Percentiles rank a stretch among this genome's conserved stretches.
These are phyloP conservation scores for Darevskia mixta DNA, from an alignment of 2,797 vertebrate species.

Conservation along the genomic window DNA sequence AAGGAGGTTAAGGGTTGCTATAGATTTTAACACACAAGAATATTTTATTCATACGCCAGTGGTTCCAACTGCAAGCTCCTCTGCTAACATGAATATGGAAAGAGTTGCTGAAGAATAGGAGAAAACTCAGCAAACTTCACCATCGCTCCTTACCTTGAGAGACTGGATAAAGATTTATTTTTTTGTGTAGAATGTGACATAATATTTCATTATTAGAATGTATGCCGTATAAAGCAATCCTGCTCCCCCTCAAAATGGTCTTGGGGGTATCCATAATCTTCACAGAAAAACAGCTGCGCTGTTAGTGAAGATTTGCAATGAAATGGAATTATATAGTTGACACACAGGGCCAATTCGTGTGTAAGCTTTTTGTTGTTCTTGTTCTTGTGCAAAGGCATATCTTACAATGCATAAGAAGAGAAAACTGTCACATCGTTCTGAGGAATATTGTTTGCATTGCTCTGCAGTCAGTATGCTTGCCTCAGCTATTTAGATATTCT, in stretches of 20 bases:
- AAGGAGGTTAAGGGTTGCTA: slow-evolving; percentile 13
- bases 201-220: slow-evolving; percentile 19
- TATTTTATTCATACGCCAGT: slow-evolving; percentile 20
- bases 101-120: slow-evolving; percentile 20
- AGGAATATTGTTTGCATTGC: background rate
- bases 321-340: background rate
- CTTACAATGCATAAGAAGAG: background rate
- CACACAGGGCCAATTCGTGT: background rate
- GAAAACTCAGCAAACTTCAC: background rate
- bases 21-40: background rate
- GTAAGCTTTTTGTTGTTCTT: too few species aligned
- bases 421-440: background rate
- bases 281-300: background rate
- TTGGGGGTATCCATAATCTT: background rate
- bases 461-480: background rate
- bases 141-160: background rate
- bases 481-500: background rate
- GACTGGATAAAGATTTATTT: background rate
- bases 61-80: slow-evolving; percentile 17
- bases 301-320: slow-evolving; percentile 31
- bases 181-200: background rate
- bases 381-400: background rate
- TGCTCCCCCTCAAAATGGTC: background rate
- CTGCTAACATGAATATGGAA: background rate
- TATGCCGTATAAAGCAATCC: background rate